A percentile compares a stretch with the other conserved stretches of the same genome.
Evolutionary conservation across 2,113 vertebrate species (phyloP).

Genomic region (Dasyurus viverrinus): DNA sequence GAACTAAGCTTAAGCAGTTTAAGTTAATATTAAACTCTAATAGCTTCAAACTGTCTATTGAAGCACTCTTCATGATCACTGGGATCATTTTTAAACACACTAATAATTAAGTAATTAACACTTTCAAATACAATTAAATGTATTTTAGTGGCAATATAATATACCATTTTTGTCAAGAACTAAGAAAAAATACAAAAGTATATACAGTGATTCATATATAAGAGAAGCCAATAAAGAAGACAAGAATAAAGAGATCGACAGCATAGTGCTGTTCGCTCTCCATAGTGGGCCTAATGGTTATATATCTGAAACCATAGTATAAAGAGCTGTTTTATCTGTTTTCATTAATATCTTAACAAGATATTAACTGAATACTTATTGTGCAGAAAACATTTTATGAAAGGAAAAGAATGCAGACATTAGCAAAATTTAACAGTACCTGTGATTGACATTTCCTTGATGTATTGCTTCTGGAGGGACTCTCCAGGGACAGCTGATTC

Average conservation of each 20-base stretch:
- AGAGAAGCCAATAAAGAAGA: constrained; percentile 42
- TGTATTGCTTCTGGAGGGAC: constrained; percentile 91
- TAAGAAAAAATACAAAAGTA: constrained; percentile 69
- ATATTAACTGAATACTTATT: not conserved
- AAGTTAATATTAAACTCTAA: not conserved
- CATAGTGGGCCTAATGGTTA: constrained; percentile 37
- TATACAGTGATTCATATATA: constrained; percentile 68
- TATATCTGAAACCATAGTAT: not conserved
- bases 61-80: constrained; percentile 3
- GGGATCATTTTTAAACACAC: constrained; percentile 59
- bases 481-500: constrained; percentile 93
- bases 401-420: not conserved
- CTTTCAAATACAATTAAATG: constrained; percentile 63
- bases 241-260: constrained; percentile 41
- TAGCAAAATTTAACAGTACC: constrained; percentile 81
- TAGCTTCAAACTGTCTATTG: not conserved
- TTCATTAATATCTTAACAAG: constrained; percentile 27
- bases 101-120: constrained; percentile 59
- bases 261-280: constrained; percentile 43
- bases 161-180: constrained; percentile 61
- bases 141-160: constrained; percentile 60
- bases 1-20: not conserved
- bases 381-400: constrained; percentile 2
- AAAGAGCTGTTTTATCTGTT: constrained; percentile 38
- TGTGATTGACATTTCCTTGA: constrained; percentile 88